These are phyloP conservation scores for Sphaeramia orbicularis DNA, from an alignment of 2,797 vertebrate genomes.

Conservation along the genomic window DNA sequence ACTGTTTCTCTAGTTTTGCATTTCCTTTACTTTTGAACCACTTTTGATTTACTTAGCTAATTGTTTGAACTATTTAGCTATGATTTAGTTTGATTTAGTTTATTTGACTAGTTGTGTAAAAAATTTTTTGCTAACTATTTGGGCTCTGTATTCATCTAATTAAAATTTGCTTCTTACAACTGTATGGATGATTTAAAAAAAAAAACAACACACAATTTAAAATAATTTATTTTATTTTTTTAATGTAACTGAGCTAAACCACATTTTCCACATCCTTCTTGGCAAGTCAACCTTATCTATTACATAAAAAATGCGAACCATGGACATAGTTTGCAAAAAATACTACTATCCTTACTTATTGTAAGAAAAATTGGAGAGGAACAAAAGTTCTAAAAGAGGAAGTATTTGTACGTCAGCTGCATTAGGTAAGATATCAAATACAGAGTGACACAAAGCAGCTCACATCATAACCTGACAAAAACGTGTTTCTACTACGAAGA, in stretches of 20 bases:
- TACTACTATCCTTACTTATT: neutral
- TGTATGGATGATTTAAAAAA: neutral
- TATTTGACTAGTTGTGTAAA: neutral
- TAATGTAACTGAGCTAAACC: neutral
- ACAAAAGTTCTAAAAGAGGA: neutral
- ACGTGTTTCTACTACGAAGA: conserved; percentile 23
- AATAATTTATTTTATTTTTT: no score
- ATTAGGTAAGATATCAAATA: neutral
- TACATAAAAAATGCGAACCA: neutral
- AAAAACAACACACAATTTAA: no score
- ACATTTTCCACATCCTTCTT: neutral
- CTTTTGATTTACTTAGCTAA: no score
- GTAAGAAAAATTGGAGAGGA: neutral
- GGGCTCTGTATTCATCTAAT: neutral
- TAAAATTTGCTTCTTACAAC: neutral
- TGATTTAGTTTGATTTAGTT: no score
- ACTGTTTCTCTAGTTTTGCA: no score
- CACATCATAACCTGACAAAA: conserved; percentile 28
- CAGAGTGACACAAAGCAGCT: conserved; percentile 27
- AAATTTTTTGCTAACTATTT: neutral
- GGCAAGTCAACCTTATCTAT: neutral
- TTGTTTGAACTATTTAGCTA: no score
- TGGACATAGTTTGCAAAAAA: neutral
- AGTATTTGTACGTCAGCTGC: neutral
- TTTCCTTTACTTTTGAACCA: no score